Conservation (phyloP, 2,888 invertebrate species). For the Seira musarum region DNA sequence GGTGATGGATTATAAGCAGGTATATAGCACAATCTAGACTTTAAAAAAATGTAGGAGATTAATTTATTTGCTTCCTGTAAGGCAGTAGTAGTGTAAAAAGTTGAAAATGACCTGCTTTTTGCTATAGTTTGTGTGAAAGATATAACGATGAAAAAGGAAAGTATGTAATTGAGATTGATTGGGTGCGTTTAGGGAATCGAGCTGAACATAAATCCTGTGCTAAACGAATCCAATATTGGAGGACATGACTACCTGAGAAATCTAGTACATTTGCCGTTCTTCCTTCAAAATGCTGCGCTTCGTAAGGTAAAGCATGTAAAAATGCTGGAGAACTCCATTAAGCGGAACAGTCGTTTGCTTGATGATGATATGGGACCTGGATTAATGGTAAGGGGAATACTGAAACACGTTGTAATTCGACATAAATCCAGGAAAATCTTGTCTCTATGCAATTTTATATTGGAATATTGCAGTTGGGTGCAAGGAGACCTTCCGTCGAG, state of each 20-base stretch:
- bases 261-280: conserved; percentile 98
- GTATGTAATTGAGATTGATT: no score
- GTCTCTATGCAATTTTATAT: no score
- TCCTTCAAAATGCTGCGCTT: conserved; percentile 96
- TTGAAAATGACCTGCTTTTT: no score
- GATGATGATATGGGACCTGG: conserved; percentile 70
- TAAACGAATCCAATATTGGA: conserved; percentile 93
- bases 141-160: no score
- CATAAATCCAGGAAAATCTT: neutral
- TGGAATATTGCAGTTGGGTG: conserved; percentile 58
- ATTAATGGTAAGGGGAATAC: conserved; percentile 65
- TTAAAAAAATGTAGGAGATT: no score
- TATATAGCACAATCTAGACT: no score
- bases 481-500: conserved; percentile 68
- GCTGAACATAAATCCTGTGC: conserved; percentile 87
- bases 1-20: conserved; percentile 59
- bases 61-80: no score
- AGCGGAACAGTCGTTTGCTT: conserved; percentile 59
- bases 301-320: conserved; percentile 81
- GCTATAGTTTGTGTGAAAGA: no score
- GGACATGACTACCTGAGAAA: conserved; percentile 85
- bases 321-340: conserved; percentile 67
- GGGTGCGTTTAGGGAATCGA: conserved; percentile 94
- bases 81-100: no score
- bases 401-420: neutral